Conservation (phyloP, 2,888 invertebrate genomes). For the Polia nebulosa region DNA sequence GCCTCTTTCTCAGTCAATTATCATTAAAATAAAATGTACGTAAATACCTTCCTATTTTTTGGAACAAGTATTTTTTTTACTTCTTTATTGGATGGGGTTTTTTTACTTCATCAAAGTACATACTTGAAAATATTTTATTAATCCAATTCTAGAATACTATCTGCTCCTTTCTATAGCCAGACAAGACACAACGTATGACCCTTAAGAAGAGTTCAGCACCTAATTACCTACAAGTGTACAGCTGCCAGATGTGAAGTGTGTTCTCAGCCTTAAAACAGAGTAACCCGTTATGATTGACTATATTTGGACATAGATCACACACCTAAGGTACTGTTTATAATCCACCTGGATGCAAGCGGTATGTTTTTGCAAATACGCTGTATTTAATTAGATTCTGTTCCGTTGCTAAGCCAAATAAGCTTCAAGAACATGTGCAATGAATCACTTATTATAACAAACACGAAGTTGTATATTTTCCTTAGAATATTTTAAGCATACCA, state of each 20-base stretch:
- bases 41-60: background rate
- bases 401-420: background rate
- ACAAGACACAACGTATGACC: no score
- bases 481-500: background rate
- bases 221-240: constrained; percentile 8
- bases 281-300: background rate
- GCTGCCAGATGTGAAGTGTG: constrained; percentile 12
- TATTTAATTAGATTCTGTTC: background rate
- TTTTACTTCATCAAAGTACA: no score
- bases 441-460: constrained; percentile 4
- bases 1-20: background rate
- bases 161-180: no score
- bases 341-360: constrained; percentile 18
- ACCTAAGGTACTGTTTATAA: constrained; percentile 22
- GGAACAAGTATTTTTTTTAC: no score
- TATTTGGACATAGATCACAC: constrained; percentile 23
- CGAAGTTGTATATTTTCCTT: constrained; percentile 17
- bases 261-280: constrained; percentile 18
- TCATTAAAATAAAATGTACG: background rate
- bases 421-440: background rate
- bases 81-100: no score
- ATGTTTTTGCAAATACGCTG: background rate
- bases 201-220: no score
- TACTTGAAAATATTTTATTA: no score
- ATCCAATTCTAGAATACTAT: no score